A percentile compares a stretch with the other conserved stretches of the same genome.
Evolutionary conservation across 2,888 invertebrate genomes (phyloP).

Genomic region (Drosophila merina): DNA sequence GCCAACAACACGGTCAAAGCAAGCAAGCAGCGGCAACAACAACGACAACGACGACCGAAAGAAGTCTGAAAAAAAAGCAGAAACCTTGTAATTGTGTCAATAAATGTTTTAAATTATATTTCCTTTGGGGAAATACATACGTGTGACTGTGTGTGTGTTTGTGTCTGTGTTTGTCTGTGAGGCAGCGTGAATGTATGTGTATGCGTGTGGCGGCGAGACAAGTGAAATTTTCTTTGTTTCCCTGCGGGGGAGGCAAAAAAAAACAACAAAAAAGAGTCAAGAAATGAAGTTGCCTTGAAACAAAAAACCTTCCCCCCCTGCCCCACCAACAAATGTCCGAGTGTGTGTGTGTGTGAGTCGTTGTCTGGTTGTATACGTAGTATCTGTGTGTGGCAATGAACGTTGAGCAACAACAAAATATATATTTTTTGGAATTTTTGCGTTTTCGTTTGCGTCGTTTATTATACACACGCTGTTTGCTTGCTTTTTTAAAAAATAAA

Average conservation of each 20-base stretch:
- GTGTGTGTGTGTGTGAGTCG: slow-evolving; percentile 27
- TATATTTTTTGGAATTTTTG: slow-evolving; percentile 36
- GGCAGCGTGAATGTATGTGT: slow-evolving; percentile 15
- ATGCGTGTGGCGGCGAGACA: slow-evolving; percentile 52
- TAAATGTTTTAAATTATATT: slow-evolving; percentile 65
- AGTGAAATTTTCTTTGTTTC: slow-evolving; percentile 78
- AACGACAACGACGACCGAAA: slow-evolving; percentile 39
- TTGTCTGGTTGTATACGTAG: slow-evolving; percentile 27
- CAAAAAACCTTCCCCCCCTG: slow-evolving; percentile 37
- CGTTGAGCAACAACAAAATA: slow-evolving; percentile 51
- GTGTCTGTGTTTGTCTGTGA: slow-evolving; percentile 13
- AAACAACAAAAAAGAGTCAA: slow-evolving; percentile 47
- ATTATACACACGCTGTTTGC: slow-evolving; percentile 38
- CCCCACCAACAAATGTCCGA: slow-evolving; percentile 14
- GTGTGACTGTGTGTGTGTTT: not conserved
- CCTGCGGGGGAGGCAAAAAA: slow-evolving; percentile 46
- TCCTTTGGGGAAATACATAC: slow-evolving; percentile 40
- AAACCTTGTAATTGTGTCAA: slow-evolving; percentile 56
- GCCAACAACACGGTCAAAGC: slow-evolving; percentile 73
- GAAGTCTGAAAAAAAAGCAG: slow-evolving; percentile 29
- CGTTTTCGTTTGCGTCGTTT: slow-evolving; percentile 16
- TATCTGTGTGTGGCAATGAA: slow-evolving; percentile 52
- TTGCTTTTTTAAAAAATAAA: slow-evolving; percentile 32
- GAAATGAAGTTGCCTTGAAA: slow-evolving; percentile 69
- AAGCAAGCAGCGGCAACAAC: slow-evolving; percentile 48